Evolutionary conservation across 2,888 invertebrate genomes (phyloP).

Genomic region (Thereva unica): DNA sequence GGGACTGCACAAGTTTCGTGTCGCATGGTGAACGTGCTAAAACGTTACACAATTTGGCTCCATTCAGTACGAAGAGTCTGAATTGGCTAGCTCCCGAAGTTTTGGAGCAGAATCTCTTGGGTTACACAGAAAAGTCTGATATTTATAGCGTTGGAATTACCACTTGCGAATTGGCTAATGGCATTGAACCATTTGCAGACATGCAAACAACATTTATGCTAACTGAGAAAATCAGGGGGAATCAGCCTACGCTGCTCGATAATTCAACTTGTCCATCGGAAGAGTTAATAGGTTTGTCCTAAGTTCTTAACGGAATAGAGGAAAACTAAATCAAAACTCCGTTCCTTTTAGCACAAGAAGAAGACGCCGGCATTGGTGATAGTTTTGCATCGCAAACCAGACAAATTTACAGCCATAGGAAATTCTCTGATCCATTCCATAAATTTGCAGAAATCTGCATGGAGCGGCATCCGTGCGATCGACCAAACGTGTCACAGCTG

Average conservation of each 20-base stretch:
- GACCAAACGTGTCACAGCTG: slow-evolving; percentile 72
- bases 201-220: slow-evolving; percentile 88
- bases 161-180: slow-evolving; percentile 76
- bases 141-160: slow-evolving; percentile 80
- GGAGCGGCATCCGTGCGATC: slow-evolving; percentile 68
- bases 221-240: slow-evolving; percentile 81
- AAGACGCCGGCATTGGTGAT: slow-evolving; percentile 59
- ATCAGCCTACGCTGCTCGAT: slow-evolving; percentile 75
- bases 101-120: slow-evolving; percentile 83
- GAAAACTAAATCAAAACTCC: slow-evolving; percentile 2
- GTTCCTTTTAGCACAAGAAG: slow-evolving; percentile 43
- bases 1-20: slow-evolving; percentile 76
- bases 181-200: slow-evolving; percentile 83
- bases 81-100: slow-evolving; percentile 94
- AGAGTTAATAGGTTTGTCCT: slow-evolving; percentile 51
- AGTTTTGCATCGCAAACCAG: slow-evolving; percentile 52
- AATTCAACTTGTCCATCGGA: slow-evolving; percentile 68
- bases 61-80: slow-evolving; percentile 64
- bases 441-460: slow-evolving; percentile 74
- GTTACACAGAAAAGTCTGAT: slow-evolving; percentile 88
- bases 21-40: slow-evolving; percentile 71
- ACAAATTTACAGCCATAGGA: slow-evolving; percentile 63
- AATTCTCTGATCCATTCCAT: slow-evolving; percentile 77
- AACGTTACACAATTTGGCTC: slow-evolving; percentile 76
- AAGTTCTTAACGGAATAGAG: background rate